Evolutionary conservation across 2,888 invertebrate species (phyloP), one percentile per base, ranked within the genome.

Genomic region (Tenodera sinensis): DNA sequence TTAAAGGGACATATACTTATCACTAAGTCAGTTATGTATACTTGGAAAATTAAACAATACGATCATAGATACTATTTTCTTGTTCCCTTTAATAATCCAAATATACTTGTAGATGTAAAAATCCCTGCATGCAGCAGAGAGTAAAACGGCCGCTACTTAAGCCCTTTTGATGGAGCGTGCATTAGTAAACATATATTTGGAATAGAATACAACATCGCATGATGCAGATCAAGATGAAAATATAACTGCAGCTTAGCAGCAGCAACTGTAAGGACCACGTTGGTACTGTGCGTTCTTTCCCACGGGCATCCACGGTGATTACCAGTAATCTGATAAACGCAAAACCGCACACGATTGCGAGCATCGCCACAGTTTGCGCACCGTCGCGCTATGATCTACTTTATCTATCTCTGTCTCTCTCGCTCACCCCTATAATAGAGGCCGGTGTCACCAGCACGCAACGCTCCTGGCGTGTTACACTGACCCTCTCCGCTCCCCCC

Each of bases 401-500:
- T 42, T 34, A 34, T 34, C 86, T 86, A 28, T 30, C 81, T 28
- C 86, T 71, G 20, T 28, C 83, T 25, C 83, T 28, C 83, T 25
- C 83, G 9, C n/a, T 7, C 54, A 71, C 54, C 87, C 83, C 87
- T 87, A 87, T 87, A 87, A 87, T 87, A 87, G 87, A 82, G 87
- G 86, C 81, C 87, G 87, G 87, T 87, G 87, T 87, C 87, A 87
- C 87, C 84, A 84, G 30, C 88, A 88, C 81, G 88, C 88, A 83
- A 27, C 54, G 83, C 83, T 84, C 81, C 84, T 34, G 54, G 81
- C 81, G 84, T 83, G 88, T 83, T 83, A 28, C 54, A n/a, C 83
- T n/a, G 27, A 27, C 88, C 88, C 88, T 83, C 83, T 27, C 42
- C 27, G 28, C 71, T 28, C 83, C 30, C 85, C 87, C 87, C 30